phyloP scores from a whole-genome alignment of 2,113 vertebrate genomes.

The Eptesicus fuscus region DNA sequence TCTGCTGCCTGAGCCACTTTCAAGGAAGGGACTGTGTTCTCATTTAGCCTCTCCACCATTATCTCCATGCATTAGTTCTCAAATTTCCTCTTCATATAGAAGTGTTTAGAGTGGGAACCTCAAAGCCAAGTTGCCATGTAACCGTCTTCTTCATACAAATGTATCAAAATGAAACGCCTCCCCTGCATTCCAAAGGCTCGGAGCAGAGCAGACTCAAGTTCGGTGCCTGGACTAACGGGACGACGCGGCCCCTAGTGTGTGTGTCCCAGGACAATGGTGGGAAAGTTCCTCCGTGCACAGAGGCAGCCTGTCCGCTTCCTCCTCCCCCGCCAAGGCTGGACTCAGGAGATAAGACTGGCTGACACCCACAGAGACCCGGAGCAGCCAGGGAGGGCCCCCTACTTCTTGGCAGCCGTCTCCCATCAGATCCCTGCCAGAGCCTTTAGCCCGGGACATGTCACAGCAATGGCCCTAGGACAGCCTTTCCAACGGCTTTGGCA shows the following conservation, averaged over 20 bases:
- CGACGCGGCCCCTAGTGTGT: not conserved
- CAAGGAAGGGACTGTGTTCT: slow-evolving; percentile 1
- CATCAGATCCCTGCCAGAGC: not conserved
- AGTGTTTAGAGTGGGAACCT: not conserved
- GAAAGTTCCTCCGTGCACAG: not conserved
- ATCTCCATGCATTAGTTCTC: not conserved
- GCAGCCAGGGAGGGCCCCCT: not conserved
- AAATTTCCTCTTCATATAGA: not conserved
- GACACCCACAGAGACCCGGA: not conserved
- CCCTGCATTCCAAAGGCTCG: not conserved
- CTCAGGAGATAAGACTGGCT: not conserved
- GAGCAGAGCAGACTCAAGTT: not conserved
- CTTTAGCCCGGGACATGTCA: not conserved
- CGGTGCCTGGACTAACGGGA: not conserved
- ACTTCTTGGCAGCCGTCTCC: not conserved
- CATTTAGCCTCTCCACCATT: not conserved
- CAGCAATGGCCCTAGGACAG: not conserved
- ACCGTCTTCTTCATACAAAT: not conserved
- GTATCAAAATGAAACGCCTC: not conserved
- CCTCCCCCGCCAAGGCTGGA: not conserved
- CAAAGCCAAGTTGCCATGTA: not conserved
- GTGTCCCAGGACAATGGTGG: not conserved
- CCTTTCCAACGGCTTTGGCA: accelerated
- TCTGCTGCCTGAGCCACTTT: not conserved
- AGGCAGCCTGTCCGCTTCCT: not conserved